A percentile compares a stretch with the other conserved stretches of the same genome.
Conservation (phyloP, 2,888 invertebrate genomes). For the Ennomos fuscantarius region DNA sequence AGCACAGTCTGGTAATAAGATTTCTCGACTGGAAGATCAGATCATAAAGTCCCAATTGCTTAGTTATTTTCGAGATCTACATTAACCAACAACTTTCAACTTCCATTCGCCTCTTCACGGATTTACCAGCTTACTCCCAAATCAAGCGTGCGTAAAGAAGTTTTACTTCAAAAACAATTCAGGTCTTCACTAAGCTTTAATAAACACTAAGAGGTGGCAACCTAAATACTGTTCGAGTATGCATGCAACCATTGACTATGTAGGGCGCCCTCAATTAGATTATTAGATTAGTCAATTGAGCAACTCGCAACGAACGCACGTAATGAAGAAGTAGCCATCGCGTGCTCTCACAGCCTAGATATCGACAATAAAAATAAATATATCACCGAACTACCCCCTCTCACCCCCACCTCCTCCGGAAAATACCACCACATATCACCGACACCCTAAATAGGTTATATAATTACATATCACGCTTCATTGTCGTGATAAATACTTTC, state of each 20-base stretch:
- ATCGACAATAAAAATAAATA: slow-evolving; percentile 76
- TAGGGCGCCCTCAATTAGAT: slow-evolving; percentile 56
- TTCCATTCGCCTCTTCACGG: too few relatives aligned
- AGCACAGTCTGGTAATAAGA: too few relatives aligned
- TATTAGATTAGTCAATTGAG: slow-evolving; percentile 67
- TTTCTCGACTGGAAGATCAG: too few relatives aligned
- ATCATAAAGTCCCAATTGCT: too few relatives aligned
- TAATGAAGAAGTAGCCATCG: slow-evolving; percentile 68
- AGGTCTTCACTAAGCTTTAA: slow-evolving; percentile 12
- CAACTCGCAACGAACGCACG: slow-evolving; percentile 50
- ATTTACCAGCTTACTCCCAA: too few relatives aligned
- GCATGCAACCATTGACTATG: slow-evolving; percentile 43
- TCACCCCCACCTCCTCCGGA: slow-evolving; percentile 41
- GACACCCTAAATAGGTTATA: slow-evolving; percentile 78
- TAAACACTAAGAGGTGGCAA: slow-evolving; percentile 1
- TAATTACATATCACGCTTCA: slow-evolving; percentile 84
- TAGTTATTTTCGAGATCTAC: too few relatives aligned
- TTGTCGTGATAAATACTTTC: slow-evolving; percentile 85
- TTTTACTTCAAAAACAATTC: slow-evolving; percentile 6
- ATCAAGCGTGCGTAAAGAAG: too few relatives aligned
- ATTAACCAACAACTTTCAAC: too few relatives aligned
- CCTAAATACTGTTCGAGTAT: slow-evolving; percentile 30
- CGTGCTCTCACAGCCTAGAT: slow-evolving; percentile 61
- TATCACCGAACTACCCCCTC: slow-evolving; percentile 60
- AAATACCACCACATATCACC: slow-evolving; percentile 60